phyloP scores from a whole-genome alignment of 2,113 vertebrate genomes.

The Lamprotornis superbus region DNA sequence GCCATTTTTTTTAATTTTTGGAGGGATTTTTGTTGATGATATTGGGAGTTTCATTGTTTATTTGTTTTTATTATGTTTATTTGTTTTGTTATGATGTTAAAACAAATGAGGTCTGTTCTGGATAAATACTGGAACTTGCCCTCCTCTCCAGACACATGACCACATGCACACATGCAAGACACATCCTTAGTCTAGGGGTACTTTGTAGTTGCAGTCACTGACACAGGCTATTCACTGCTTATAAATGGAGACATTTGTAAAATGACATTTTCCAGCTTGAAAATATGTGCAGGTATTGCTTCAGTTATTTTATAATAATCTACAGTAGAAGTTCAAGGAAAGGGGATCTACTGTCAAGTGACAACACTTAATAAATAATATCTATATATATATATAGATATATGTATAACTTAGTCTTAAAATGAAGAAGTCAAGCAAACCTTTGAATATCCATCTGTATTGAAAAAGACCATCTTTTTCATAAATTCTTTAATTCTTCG shows the following conservation, averaged over 20 bases:
- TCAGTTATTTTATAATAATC: background rate
- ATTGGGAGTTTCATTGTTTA: background rate
- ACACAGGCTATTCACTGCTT: background rate
- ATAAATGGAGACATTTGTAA: background rate
- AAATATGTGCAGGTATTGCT: background rate
- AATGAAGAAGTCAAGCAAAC: background rate
- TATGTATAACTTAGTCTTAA: background rate
- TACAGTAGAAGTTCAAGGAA: background rate
- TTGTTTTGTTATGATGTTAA: background rate
- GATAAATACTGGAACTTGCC: background rate
- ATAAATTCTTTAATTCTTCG: background rate
- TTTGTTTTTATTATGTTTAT: background rate
- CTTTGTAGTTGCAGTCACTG: background rate
- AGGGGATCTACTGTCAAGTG: background rate
- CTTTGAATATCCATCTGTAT: background rate
- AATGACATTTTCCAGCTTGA: background rate
- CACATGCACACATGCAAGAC: rapidly evolving
- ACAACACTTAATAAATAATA: background rate
- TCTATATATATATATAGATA: background rate
- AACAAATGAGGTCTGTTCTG: background rate
- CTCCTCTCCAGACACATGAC: rapidly evolving
- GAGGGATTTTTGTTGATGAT: background rate
- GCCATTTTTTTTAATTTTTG: background rate
- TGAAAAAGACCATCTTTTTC: background rate
- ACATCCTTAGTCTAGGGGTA: background rate